phyloP scores from a whole-genome alignment of 1,140 invertebrate species.

The Tachypleus tridentatus region DNA sequence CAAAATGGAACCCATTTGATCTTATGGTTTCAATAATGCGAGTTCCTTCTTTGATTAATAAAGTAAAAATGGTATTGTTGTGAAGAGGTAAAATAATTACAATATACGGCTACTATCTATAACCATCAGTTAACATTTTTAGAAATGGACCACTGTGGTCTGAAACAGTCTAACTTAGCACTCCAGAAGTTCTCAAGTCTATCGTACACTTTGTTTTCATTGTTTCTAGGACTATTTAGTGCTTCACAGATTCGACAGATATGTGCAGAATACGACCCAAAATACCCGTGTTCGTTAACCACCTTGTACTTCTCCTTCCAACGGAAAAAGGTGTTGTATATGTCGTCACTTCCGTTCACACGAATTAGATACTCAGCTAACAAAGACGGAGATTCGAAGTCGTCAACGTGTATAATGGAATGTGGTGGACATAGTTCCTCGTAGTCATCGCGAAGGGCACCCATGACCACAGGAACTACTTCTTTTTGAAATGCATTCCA shows the following conservation, averaged over 20 bases:
- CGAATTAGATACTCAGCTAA: constrained; percentile 30
- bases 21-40: too few species aligned
- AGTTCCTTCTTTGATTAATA: too few species aligned
- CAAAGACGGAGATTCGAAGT: constrained; percentile 29
- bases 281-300: constrained; percentile 52
- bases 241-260: constrained; percentile 30
- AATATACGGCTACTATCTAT: too few species aligned
- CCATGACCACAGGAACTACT: constrained; percentile 39
- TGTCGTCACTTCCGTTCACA: constrained; percentile 20
- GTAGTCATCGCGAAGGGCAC: constrained; percentile 34
- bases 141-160: neutral
- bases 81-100: too few species aligned
- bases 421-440: constrained; percentile 28
- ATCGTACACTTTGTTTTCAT: constrained; percentile 39
- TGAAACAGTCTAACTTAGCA: constrained; percentile 34
- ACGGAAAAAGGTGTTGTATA: constrained; percentile 23
- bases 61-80: too few species aligned
- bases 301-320: constrained; percentile 24
- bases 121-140: too few species aligned
- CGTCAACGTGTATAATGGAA: constrained; percentile 34
- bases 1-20: too few species aligned
- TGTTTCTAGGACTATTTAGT: constrained; percentile 27
- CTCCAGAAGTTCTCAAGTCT: constrained; percentile 39
- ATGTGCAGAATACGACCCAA: constrained; percentile 37
- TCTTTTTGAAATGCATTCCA: constrained; percentile 32